phyloP scores from a whole-genome alignment of 2,888 invertebrate genomes.

The Lepidocyrtinus sp. region DNA sequence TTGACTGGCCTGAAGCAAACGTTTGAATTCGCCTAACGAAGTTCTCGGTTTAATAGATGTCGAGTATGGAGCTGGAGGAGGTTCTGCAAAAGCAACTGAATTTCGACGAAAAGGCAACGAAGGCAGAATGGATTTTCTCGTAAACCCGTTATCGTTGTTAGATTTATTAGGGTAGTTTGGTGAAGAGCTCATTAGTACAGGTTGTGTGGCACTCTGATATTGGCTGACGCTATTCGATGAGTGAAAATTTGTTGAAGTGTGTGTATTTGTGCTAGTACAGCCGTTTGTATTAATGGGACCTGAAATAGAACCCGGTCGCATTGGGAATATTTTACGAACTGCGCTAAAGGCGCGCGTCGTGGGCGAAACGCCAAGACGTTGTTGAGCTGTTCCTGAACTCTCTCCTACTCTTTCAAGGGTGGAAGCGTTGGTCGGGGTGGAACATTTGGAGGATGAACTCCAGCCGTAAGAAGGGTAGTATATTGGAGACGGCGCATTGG shows the following conservation, averaged over 20 bases:
- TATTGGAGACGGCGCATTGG: conserved; percentile 24
- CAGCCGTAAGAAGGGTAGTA: conserved; percentile 35
- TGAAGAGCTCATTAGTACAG: too few relatives aligned
- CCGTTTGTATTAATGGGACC: not conserved
- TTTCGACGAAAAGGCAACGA: conserved; percentile 52
- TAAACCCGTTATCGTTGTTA: not conserved
- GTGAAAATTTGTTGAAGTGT: conserved; percentile 32
- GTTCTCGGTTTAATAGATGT: conserved; percentile 49
- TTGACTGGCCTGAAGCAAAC: conserved; percentile 64
- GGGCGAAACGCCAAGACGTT: conserved; percentile 22
- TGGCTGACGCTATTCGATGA: conserved; percentile 1
- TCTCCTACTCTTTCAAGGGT: conserved; percentile 9
- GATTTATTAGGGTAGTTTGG: not conserved
- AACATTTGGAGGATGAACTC: conserved; percentile 15
- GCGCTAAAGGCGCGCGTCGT: conserved; percentile 37
- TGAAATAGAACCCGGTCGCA: not conserved
- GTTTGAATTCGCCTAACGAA: conserved; percentile 67
- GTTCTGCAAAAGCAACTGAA: conserved; percentile 54
- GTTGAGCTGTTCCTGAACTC: not conserved
- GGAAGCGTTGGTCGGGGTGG: not conserved
- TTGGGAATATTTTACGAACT: conserved; percentile 52
- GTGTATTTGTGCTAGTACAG: conserved; percentile 9
- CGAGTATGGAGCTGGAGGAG: conserved; percentile 12
- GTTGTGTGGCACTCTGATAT: conserved; percentile 37
- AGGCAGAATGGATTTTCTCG: conserved; percentile 32